Evolutionary conservation across 2,888 invertebrate species (phyloP).

Genomic region (Rugalucina vietnamica): DNA sequence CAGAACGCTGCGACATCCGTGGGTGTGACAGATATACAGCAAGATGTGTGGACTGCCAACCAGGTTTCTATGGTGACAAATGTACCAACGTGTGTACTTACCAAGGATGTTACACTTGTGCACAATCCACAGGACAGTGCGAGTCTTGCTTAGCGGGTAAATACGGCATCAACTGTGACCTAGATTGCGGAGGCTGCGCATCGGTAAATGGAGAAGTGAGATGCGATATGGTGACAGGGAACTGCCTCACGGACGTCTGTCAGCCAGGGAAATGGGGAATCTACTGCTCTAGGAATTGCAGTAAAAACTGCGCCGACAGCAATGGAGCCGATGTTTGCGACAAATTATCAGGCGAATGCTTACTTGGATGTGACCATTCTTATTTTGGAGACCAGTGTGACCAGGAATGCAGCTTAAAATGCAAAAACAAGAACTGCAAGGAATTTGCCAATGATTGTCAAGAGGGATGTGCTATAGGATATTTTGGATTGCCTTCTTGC

Average conservation of each 20-base stretch:
- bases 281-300: slow-evolving; percentile 33
- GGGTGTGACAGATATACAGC: slow-evolving; percentile 44
- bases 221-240: slow-evolving; percentile 44
- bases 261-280: slow-evolving; percentile 41
- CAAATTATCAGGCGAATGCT: slow-evolving; percentile 42
- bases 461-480: slow-evolving; percentile 51
- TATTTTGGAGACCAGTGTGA: slow-evolving; percentile 47
- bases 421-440: slow-evolving; percentile 44
- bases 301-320: slow-evolving; percentile 23
- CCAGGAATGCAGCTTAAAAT: slow-evolving; percentile 38
- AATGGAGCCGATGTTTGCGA: slow-evolving; percentile 40
- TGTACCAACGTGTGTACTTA: slow-evolving; percentile 36
- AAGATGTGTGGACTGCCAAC: slow-evolving; percentile 33
- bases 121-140: slow-evolving; percentile 36
- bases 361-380: slow-evolving; percentile 48
- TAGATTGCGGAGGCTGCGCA: slow-evolving; percentile 41
- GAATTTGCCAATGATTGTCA: slow-evolving; percentile 39
- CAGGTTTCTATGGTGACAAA: slow-evolving; percentile 33
- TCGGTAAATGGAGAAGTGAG: slow-evolving; percentile 20
- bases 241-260: slow-evolving; percentile 34
- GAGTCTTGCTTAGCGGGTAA: slow-evolving; percentile 30
- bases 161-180: slow-evolving; percentile 36
- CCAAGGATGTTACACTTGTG: slow-evolving; percentile 34
- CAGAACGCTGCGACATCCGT: slow-evolving; percentile 14
- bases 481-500: slow-evolving; percentile 44